Base-by-base conservation (phyloP, 2,113 vertebrate species). In the Pygoscelis antarcticus region DNA sequence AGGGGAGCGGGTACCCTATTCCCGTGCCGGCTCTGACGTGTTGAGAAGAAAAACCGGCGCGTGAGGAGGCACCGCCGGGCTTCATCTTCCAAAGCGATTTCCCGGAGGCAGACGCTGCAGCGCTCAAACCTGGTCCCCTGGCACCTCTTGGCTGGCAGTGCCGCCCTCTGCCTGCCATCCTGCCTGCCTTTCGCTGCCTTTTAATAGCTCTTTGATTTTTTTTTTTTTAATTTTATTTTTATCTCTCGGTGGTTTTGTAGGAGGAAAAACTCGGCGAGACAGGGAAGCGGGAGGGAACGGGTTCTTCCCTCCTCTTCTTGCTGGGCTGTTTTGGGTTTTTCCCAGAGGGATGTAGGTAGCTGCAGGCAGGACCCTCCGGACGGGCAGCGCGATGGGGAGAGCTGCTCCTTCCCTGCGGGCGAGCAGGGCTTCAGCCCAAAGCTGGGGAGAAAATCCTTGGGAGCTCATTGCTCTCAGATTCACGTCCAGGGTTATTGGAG, bases 1-100 rank as follows among this genome's bases (percentile, higher is more conserved):
- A 1, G 7, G 27, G 64, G 42, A 40, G 36, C 1, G 7, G 32
- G 29, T 72, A 23, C 71, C 57, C 1, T 2, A 1, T 61, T 78
- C 72, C 36, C 0, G 0, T 10, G 54, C 42, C 0, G 0, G 51
- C 29, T 93, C 20, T 8, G 21, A 7, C 1, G 13, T 11, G 9
- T 0, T 13, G 54, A 25, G 65, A 25, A 47, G n/a, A 40, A 71
- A 66, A 74, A 36, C 25, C 0, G 2, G n/a, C 4, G 1, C 15
- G 3, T 0, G 10, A 75, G 58, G 65, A 72, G 46, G 58, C 78
- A 44, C 14, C 3, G 10, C 19, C 6, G 29, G 47, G 78, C 40
- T 75, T 57, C 2, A 1, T 60, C 32, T 64, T 68, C 51, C 71
- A 16, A 13, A 2, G 44, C 2, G 38, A 4, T 64, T 86, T 88